Evolutionary conservation across 2,113 vertebrate genomes (phyloP).

Genomic region (Oceanites oceanicus): DNA sequence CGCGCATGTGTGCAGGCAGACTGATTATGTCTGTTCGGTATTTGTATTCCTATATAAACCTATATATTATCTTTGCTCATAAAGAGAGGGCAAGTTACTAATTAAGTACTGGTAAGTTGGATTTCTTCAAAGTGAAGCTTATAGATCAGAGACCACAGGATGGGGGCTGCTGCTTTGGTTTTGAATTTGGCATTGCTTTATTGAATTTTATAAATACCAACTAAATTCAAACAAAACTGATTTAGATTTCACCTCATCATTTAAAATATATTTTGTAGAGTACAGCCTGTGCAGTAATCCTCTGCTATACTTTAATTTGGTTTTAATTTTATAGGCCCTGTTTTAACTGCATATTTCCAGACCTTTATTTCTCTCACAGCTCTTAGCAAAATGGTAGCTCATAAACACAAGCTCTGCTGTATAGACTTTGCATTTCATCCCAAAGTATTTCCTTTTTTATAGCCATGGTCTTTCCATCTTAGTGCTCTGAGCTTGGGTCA

Average conservation of each 20-base stretch:
- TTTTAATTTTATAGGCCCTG: conserved; percentile 89
- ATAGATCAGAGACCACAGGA: conserved; percentile 58
- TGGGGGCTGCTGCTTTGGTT: conserved; percentile 67
- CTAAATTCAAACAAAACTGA: conserved; percentile 80
- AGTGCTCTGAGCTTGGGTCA: conserved; percentile 87
- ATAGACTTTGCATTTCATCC: conserved; percentile 98
- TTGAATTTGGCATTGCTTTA: conserved; percentile 68
- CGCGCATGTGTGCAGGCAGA: neutral
- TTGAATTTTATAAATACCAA: conserved; percentile 79
- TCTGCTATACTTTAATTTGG: conserved; percentile 87
- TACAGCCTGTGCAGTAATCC: conserved; percentile 84
- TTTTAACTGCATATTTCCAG: conserved; percentile 87
- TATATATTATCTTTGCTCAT: conserved; percentile 8
- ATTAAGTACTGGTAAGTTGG: conserved; percentile 67
- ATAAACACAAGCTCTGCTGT: conserved; percentile 95
- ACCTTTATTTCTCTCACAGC: conserved; percentile 88
- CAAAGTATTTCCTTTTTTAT: conserved; percentile 94
- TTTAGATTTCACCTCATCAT: conserved; percentile 80
- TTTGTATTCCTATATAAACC: conserved; percentile 42
- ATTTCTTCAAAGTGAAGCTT: conserved; percentile 68
- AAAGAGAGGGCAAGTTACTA: conserved; percentile 66
- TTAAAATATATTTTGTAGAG: conserved; percentile 82
- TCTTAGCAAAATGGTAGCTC: conserved; percentile 89
- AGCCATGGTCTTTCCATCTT: conserved; percentile 89
- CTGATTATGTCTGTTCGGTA: neutral